Percentiles rank a stretch among this genome's conserved stretches.
These are phyloP conservation scores for Halichoeres trimaculatus DNA, from an alignment of 2,113 vertebrate genomes.

Conservation along the genomic window DNA sequence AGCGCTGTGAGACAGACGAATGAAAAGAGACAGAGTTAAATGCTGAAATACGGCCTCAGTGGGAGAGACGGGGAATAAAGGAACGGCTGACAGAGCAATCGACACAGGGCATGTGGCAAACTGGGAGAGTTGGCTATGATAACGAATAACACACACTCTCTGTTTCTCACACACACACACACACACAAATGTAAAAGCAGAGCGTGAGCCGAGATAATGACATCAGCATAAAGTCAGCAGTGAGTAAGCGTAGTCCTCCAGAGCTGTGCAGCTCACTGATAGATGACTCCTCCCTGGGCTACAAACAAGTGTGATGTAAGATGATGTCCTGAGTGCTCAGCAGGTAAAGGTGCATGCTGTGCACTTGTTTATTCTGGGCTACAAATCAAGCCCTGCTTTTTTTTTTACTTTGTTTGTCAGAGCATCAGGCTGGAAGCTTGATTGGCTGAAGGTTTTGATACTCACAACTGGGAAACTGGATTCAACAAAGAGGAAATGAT, in stretches of 20 bases:
- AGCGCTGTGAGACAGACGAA: conserved; percentile 18
- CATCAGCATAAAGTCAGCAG: conserved; percentile 71
- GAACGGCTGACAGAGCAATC: conserved; percentile 25
- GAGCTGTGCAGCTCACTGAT: conserved; percentile 50
- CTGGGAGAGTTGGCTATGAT: conserved; percentile 45
- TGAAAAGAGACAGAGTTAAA: conserved; percentile 51
- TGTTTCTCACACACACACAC: conserved; percentile 17
- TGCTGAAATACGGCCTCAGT: conserved; percentile 58
- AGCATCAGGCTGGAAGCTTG: neutral
- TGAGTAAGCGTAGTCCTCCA: conserved; percentile 62
- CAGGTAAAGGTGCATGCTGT: conserved; percentile 31
- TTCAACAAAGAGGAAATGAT: neutral
- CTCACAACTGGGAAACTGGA: neutral
- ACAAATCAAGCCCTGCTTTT: neutral
- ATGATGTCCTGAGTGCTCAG: conserved; percentile 37
- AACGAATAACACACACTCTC: conserved; percentile 49
- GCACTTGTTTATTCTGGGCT: conserved; percentile 1
- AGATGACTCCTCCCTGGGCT: conserved; percentile 37
- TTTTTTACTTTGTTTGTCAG: neutral
- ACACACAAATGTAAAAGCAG: neutral
- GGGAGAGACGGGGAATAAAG: conserved; percentile 34
- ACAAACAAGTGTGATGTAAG: conserved; percentile 30
- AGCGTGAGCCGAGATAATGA: conserved; percentile 64
- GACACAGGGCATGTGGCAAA: conserved; percentile 32
- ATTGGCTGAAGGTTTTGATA: too few relatives aligned